Base-by-base conservation (phyloP, 37 sponge, comb jelly and placozoan species). In the Aplysina aerophoba region DNA sequence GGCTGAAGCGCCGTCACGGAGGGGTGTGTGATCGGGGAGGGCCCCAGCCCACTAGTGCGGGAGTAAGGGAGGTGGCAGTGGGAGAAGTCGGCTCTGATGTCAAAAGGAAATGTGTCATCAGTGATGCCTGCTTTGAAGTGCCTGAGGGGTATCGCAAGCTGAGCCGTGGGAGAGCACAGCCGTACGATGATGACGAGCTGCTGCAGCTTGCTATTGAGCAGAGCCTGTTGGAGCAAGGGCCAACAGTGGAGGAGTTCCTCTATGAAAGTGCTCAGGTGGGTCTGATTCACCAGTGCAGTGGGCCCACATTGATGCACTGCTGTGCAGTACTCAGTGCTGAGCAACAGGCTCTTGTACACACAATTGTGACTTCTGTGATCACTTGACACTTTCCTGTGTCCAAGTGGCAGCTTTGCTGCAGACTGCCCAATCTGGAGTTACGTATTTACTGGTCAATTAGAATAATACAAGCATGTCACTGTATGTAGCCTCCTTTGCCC, bases 131-230 rank as follows among this genome's bases (percentile, higher is more conserved):
- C 62, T 97, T 97, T 74, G 54, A 78, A 25, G 74, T 93, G 0
- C 98, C 98, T 0, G 31, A 57, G 0, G 82, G 78, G 25, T 96
- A 94, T 87, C 89, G 83, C 0, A 60, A 58, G n/a, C 57, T 87
- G 21, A 53, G 73, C 27, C 27, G 63, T 14, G 74, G 30, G 63
- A 53, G 61, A 22, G 41, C 35, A 6, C 59, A 40, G 24, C 81
- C 86, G 72, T 83, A 92, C 59, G 87, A 95, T 58, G 96, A 97
- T 72, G 99, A 99, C 54, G 92, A 92, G 72, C 86, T 95, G 56
- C 87, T 99, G 81, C 99, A 99, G 88, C 83, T 88, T 86, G 99
- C 99, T 25, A 95, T 99, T 40, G 81, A 84, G 69, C 96, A 99
- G 86, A 97, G 97, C 79, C 72, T 97, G 53, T 68, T 95, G 79